These are phyloP conservation scores for Scrobipalpa costella DNA, from an alignment of 2,888 invertebrate species.

Conservation along the genomic window DNA sequence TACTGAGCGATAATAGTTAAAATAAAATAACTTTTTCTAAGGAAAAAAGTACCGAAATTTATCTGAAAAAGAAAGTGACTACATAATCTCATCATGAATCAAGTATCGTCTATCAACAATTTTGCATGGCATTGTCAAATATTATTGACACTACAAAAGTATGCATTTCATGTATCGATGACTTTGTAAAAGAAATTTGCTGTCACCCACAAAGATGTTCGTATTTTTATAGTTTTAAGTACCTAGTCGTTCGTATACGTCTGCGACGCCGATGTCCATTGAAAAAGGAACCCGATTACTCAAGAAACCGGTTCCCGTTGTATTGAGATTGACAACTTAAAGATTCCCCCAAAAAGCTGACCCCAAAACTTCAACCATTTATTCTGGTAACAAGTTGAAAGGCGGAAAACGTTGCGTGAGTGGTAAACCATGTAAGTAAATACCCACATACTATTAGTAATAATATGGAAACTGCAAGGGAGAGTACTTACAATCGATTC, in stretches of 20 bases:
- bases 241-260: background rate
- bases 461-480: constrained; percentile 39
- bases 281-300: constrained; percentile 24
- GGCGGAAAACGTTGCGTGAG: constrained; percentile 21
- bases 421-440: constrained; percentile 17
- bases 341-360: constrained; percentile 22
- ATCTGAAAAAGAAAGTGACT: too few relatives aligned
- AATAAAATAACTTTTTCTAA: too few relatives aligned
- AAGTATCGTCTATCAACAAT: too few relatives aligned
- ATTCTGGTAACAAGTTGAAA: constrained; percentile 17
- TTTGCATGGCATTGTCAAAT: too few relatives aligned
- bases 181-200: too few relatives aligned
- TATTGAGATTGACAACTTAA: constrained; percentile 15
- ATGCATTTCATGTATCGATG: too few relatives aligned
- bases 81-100: too few relatives aligned
- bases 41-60: too few relatives aligned
- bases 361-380: constrained; percentile 18
- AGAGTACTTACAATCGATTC: constrained; percentile 57
- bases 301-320: constrained; percentile 26
- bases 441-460: background rate
- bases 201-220: too few relatives aligned
- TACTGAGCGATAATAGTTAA: too few relatives aligned
- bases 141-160: too few relatives aligned
- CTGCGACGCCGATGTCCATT: background rate
- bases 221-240: too few relatives aligned